Evolutionary conservation across 2,888 invertebrate species (phyloP).

Genomic region (Lycophotia porphyrea): DNA sequence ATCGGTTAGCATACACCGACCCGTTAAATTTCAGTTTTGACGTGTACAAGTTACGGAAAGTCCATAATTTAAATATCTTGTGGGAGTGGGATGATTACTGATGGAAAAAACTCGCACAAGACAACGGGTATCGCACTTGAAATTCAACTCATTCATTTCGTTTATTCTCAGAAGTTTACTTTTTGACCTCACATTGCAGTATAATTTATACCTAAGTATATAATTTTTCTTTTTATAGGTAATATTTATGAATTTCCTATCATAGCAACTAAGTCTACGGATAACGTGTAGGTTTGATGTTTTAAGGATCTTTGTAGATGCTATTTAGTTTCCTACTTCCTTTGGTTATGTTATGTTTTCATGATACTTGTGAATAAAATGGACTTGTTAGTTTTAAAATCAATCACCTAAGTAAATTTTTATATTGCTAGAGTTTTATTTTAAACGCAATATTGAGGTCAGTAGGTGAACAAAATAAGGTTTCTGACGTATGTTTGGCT

Average conservation of each 20-base stretch:
- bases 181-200: neutral
- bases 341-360: neutral
- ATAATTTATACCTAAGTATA: too few species aligned
- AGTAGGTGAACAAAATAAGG: neutral
- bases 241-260: neutral
- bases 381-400: neutral
- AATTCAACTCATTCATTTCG: neutral
- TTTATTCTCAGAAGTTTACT: neutral
- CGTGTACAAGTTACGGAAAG: neutral
- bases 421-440: neutral
- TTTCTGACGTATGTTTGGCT: neutral
- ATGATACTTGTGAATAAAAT: neutral
- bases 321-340: neutral
- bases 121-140: neutral
- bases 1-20: too few species aligned
- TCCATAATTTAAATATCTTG: neutral
- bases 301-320: neutral
- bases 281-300: neutral
- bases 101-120: neutral
- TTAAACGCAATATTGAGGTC: neutral
- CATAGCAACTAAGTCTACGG: neutral
- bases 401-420: neutral
- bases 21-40: neutral
- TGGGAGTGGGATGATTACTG: too few species aligned
- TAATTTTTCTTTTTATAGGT: neutral